Evolutionary conservation across 2,888 invertebrate genomes (phyloP).

Genomic region (Ormyrus nitidulus): DNA sequence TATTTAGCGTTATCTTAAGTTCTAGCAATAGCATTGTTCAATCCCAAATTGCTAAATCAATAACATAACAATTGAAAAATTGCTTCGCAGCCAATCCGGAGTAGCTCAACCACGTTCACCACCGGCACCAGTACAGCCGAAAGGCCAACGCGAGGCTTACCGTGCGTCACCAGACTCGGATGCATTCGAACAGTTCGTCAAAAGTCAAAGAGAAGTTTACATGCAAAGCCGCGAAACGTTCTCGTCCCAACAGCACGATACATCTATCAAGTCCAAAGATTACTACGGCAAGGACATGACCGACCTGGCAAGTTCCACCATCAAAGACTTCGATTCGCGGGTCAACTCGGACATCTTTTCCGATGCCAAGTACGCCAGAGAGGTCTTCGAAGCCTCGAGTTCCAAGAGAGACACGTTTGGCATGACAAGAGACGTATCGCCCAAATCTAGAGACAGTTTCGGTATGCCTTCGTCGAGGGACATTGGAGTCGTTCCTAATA

Average conservation of each 20-base stretch:
- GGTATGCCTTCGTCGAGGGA: constrained; percentile 73
- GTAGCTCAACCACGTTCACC: constrained; percentile 81
- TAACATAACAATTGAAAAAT: not conserved
- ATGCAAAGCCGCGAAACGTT: constrained; percentile 72
- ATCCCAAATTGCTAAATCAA: no score
- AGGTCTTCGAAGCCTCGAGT: constrained; percentile 71
- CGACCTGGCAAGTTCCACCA: constrained; percentile 68
- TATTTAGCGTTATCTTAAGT: no score
- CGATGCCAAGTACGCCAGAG: constrained; percentile 72
- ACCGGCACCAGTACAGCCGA: constrained; percentile 81
- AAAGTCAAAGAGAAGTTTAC: constrained; percentile 73
- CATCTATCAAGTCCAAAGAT: constrained; percentile 46
- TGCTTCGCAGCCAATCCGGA: constrained; percentile 71
- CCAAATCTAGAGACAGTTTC: constrained; percentile 73
- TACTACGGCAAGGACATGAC: constrained; percentile 70
- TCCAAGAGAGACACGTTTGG: constrained; percentile 71
- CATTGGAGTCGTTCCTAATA: constrained; percentile 73
- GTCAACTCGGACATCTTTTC: constrained; percentile 69
- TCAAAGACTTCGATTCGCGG: constrained; percentile 69
- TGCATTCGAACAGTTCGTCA: constrained; percentile 70
- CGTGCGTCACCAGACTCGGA: constrained; percentile 72
- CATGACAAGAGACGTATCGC: constrained; percentile 71
- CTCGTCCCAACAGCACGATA: constrained; percentile 67
- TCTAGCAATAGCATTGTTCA: no score
- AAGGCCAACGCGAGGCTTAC: constrained; percentile 69